Evolutionary conservation across 2,797 vertebrate species (phyloP).

Genomic region (Alauda arvensis): DNA sequence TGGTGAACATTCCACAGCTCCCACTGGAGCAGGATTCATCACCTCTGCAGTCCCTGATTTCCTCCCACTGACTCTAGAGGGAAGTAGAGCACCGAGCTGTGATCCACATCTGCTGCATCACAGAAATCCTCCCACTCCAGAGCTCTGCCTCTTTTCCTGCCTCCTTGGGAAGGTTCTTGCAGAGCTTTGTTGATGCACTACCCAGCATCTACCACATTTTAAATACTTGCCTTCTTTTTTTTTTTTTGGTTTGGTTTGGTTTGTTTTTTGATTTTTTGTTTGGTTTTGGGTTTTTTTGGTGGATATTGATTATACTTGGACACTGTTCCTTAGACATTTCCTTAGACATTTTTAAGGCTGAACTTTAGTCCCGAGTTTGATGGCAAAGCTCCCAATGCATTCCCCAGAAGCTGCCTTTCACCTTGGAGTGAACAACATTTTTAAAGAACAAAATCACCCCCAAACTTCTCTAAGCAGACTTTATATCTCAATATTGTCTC

Average conservation of each 20-base stretch:
- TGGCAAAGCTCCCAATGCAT: background rate
- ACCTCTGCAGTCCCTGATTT: background rate
- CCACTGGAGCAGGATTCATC: background rate
- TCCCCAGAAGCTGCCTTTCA: background rate
- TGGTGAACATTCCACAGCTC: no score
- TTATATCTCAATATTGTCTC: background rate
- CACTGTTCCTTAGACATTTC: no score
- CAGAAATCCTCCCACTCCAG: background rate
- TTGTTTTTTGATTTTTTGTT: no score
- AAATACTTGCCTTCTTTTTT: background rate
- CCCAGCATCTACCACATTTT: background rate
- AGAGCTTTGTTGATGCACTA: background rate
- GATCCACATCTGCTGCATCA: background rate
- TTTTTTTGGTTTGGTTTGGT: no score
- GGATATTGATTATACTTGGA: background rate
- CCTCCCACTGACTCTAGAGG: constrained; percentile 37
- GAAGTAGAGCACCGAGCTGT: constrained; percentile 9
- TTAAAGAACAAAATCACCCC: background rate
- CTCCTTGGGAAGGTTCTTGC: background rate
- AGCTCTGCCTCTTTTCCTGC: background rate
- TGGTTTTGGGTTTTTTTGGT: background rate
- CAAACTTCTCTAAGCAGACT: background rate
- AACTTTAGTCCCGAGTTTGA: background rate
- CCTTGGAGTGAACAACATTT: background rate
- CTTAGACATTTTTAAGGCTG: background rate